Percentiles rank a stretch among this genome's conserved stretches.
These are phyloP conservation scores for Platyrinchus mystaceus DNA, from an alignment of 2,797 vertebrate species.

Conservation along the genomic window DNA sequence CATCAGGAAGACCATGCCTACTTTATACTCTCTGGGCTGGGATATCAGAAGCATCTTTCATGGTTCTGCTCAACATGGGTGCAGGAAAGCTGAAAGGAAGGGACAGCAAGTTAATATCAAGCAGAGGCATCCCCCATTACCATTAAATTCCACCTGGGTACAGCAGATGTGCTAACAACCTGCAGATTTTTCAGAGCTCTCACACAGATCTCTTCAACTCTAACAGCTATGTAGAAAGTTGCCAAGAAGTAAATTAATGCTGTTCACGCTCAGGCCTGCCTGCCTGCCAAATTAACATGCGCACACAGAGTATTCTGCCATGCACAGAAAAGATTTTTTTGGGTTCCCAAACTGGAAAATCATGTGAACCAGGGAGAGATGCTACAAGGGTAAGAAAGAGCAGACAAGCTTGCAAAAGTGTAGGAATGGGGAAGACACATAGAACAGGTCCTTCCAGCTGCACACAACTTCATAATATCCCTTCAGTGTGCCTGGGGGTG, in stretches of 20 bases:
- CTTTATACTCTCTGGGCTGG: not conserved
- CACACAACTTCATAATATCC: not conserved
- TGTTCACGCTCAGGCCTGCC: not conserved
- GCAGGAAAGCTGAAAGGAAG: not conserved
- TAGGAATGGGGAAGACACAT: not conserved
- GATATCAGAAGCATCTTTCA: not conserved
- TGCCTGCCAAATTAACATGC: not conserved
- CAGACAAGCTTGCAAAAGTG: not conserved
- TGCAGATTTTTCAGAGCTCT: not conserved
- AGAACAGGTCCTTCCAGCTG: not conserved
- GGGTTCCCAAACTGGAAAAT: not conserved
- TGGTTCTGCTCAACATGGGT: not conserved
- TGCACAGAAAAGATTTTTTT: not conserved
- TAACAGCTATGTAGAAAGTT: not conserved
- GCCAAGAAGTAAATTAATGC: not conserved
- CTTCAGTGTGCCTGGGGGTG: not conserved
- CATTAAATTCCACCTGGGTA: not conserved
- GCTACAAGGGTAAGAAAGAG: not conserved
- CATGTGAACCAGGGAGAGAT: not conserved
- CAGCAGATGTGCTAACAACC: not conserved
- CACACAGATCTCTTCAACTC: not conserved
- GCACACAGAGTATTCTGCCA: not conserved
- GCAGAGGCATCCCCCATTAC: not conserved
- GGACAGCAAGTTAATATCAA: not conserved
- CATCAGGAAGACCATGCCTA: not conserved